A percentile compares a stretch with the other conserved stretches of the same genome.
Conservation (phyloP, 2,113 vertebrate species). For the Sminthopsis crassicaudata region DNA sequence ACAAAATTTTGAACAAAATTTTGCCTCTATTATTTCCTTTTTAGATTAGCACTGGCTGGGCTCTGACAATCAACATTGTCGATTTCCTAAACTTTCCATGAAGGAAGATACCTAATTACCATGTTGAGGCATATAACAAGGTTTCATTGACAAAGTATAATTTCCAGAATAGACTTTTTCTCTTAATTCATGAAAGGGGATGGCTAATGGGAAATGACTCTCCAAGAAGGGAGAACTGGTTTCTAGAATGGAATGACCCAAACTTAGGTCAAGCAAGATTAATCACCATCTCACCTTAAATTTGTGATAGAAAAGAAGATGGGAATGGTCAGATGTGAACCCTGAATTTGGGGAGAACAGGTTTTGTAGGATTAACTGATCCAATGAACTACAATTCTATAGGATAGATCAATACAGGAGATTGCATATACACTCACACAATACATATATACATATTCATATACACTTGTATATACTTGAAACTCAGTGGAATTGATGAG, state of each 20-base stretch:
- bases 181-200: not conserved
- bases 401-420: not conserved
- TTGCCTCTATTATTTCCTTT: not conserved
- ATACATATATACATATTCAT: not conserved
- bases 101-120: conserved; percentile 1
- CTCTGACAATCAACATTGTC: conserved; percentile 20
- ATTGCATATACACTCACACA: too few species aligned
- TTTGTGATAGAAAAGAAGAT: not conserved
- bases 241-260: not conserved
- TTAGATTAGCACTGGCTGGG: not conserved
- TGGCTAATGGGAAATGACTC: not conserved
- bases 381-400: not conserved
- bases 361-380: not conserved
- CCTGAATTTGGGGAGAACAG: not conserved
- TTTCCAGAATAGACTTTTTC: not conserved
- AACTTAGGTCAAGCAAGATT: not conserved
- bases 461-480: not conserved
- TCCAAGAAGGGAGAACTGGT: not conserved
- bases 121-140: not conserved
- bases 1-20: not conserved
- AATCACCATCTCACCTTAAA: not conserved
- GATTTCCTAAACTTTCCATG: conserved; percentile 22
- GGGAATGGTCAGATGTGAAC: not conserved
- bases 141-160: not conserved
- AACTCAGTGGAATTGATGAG: too few species aligned